Conservation (phyloP, 2,797 vertebrate species). For the Takifugu ocellatus region DNA sequence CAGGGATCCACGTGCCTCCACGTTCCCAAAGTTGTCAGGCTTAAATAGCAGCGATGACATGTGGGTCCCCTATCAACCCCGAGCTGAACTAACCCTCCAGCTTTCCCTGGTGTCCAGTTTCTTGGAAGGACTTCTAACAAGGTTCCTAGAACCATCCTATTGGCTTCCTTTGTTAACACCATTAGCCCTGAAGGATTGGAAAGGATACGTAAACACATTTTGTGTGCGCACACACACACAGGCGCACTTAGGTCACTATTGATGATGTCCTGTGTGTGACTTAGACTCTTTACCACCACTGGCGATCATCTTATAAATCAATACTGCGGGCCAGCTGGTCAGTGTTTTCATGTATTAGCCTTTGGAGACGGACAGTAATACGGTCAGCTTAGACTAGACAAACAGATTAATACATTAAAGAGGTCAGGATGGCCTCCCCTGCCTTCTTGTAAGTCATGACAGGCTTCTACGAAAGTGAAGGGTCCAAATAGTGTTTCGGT, state of each 20-base stretch:
- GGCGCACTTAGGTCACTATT: slow-evolving; percentile 45
- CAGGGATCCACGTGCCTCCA: too few relatives aligned
- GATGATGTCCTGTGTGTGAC: slow-evolving; percentile 57
- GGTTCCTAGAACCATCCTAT: slow-evolving; percentile 66
- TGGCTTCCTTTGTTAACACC: slow-evolving; percentile 61
- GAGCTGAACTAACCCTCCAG: slow-evolving; percentile 53
- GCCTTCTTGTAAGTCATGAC: slow-evolving; percentile 70
- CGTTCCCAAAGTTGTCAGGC: too few relatives aligned
- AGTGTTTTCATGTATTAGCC: slow-evolving; percentile 73
- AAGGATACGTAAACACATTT: slow-evolving; percentile 44
- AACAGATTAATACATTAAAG: slow-evolving; percentile 72
- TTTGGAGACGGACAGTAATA: slow-evolving; percentile 73
- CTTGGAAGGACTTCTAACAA: slow-evolving; percentile 65
- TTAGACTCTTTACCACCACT: slow-evolving; percentile 64
- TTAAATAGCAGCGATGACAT: background rate
- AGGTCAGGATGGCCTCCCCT: slow-evolving; percentile 60
- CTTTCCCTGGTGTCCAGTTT: slow-evolving; percentile 55
- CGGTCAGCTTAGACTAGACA: slow-evolving; percentile 69
- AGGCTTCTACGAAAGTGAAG: slow-evolving; percentile 59
- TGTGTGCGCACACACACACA: slow-evolving; percentile 13
- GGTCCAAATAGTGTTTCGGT: slow-evolving; percentile 58
- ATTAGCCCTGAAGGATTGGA: slow-evolving; percentile 67
- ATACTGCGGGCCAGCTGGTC: slow-evolving; percentile 74
- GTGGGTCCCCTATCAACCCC: slow-evolving; percentile 47
- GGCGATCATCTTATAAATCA: slow-evolving; percentile 75